These are phyloP conservation scores for Blastomussa wellsi DNA, from an alignment of 92 coral and sea anemone species.

Conservation along the genomic window DNA sequence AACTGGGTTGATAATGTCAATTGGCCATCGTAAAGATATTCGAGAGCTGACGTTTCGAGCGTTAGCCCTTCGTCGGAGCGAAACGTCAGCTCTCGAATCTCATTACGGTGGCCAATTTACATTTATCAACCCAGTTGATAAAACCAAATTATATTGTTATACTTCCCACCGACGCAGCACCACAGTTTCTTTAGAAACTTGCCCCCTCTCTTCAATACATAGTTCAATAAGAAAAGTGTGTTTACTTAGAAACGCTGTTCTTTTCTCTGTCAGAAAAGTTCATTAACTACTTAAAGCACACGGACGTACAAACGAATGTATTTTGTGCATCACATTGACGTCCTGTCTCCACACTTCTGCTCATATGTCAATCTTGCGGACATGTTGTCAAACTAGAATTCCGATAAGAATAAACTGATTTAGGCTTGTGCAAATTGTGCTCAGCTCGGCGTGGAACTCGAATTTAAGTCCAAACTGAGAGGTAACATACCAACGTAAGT, in stretches of 20 bases:
- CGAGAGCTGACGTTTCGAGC: too few species aligned
- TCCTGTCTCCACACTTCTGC: background rate
- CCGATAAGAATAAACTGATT: background rate
- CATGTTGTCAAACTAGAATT: background rate
- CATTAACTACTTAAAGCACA: background rate
- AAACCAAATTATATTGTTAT: too few species aligned
- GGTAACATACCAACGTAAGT: background rate
- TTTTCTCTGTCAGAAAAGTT: background rate
- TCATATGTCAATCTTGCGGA: slow-evolving; percentile 1
- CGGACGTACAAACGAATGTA: background rate
- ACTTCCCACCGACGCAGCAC: too few species aligned
- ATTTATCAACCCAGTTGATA: too few species aligned
- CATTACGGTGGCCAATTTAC: too few species aligned
- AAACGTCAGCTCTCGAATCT: too few species aligned
- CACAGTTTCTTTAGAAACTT: too few species aligned
- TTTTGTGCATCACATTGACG: background rate
- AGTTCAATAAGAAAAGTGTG: background rate
- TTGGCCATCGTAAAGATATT: too few species aligned
- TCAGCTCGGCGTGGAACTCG: background rate
- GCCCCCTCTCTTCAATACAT: too few species aligned
- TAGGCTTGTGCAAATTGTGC: background rate
- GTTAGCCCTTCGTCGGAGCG: too few species aligned
- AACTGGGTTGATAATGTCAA: too few species aligned
- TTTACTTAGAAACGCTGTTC: background rate
- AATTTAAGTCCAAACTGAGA: background rate